phyloP scores from a whole-genome alignment of 2,888 invertebrate species.

The Tolmerus cingulatus region DNA sequence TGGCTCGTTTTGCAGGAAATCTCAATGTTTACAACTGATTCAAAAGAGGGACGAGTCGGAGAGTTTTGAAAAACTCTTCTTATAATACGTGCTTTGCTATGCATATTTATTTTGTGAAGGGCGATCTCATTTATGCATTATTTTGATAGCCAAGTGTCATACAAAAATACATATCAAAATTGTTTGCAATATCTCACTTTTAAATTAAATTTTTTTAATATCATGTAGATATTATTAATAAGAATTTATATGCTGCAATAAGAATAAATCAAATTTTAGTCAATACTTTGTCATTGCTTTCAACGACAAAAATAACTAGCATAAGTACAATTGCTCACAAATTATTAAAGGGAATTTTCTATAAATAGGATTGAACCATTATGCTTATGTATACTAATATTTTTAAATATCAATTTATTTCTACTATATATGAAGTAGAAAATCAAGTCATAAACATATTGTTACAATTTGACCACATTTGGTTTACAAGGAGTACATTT shows the following conservation, averaged over 20 bases:
- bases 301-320: too few species aligned
- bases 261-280: too few species aligned
- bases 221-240: neutral
- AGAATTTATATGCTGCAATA: neutral
- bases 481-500: too few species aligned
- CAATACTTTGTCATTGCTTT: too few species aligned
- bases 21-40: neutral
- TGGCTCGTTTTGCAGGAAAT: neutral
- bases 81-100: neutral
- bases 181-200: neutral
- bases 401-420: too few species aligned
- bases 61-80: neutral
- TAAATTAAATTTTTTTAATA: neutral
- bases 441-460: too few species aligned
- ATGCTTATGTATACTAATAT: too few species aligned
- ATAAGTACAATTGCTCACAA: too few species aligned
- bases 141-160: neutral
- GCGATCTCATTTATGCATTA: neutral
- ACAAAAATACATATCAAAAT: neutral
- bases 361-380: too few species aligned
- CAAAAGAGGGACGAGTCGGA: neutral
- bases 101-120: neutral
- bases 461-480: too few species aligned
- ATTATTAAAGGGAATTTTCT: too few species aligned
- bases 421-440: too few species aligned